phyloP scores from a whole-genome alignment of 2,888 invertebrate species.

The Tholera decimalis region DNA sequence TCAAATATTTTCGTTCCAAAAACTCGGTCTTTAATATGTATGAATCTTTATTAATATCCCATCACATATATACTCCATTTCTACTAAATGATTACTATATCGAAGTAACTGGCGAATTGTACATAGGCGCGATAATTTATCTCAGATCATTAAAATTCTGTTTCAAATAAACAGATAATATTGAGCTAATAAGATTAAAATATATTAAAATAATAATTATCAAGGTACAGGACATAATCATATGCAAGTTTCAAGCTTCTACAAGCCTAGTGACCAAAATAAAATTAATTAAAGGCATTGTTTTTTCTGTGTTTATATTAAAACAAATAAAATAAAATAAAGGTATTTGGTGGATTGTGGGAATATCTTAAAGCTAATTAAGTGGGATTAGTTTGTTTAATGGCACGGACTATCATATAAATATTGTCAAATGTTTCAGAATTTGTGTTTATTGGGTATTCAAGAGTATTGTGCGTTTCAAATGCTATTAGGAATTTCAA shows the following conservation, averaged over 20 bases:
- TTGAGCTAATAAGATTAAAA: conserved; percentile 26
- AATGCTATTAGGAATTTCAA: too few species aligned
- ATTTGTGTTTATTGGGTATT: conserved; percentile 3
- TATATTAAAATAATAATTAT: conserved; percentile 9
- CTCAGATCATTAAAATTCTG: conserved; percentile 13
- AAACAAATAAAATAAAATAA: conserved; percentile 24
- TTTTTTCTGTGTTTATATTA: conserved; percentile 2
- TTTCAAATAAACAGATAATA: not conserved
- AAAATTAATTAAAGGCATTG: not conserved
- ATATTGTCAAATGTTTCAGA: conserved; percentile 18
- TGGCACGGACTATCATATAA: conserved; percentile 47
- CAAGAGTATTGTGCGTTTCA: too few species aligned
- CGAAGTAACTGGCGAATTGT: conserved; percentile 16
- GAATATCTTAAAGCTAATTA: conserved; percentile 52
- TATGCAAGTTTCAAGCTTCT: too few species aligned
- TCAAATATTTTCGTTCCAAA: not conserved
- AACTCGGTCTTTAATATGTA: not conserved
- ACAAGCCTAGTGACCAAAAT: not conserved
- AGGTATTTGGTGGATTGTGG: conserved; percentile 41
- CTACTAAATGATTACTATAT: not conserved
- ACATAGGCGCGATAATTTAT: conserved; percentile 29
- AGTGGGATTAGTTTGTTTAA: conserved; percentile 44
- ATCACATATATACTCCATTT: conserved; percentile 3
- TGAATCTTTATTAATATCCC: conserved; percentile 7
- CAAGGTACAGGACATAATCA: conserved; percentile 2